A percentile compares a stretch with the other conserved stretches of the same genome.
Evolutionary conservation across 2,888 invertebrate genomes (phyloP).

Genomic region (Tenthredo mesomela): DNA sequence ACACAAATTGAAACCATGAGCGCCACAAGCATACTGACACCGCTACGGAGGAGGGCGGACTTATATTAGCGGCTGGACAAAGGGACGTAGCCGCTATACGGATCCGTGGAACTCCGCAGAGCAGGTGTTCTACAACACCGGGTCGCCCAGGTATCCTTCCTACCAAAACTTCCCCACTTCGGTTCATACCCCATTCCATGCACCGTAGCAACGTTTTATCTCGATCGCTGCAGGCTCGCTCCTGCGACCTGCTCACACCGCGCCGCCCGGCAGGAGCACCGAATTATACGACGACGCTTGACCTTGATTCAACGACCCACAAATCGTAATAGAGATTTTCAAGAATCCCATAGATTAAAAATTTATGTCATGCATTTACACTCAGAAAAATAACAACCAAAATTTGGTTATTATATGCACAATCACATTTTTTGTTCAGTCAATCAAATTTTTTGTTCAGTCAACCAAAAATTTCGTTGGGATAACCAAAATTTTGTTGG

Average conservation of each 20-base stretch:
- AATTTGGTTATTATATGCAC: no score
- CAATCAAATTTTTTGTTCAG: no score
- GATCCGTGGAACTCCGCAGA: slow-evolving; percentile 61
- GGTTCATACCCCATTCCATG: slow-evolving; percentile 56
- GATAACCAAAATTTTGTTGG: no score
- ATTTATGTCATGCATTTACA: neutral
- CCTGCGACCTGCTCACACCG: slow-evolving; percentile 13
- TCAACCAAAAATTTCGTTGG: no score
- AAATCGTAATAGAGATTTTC: neutral
- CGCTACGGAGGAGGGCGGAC: slow-evolving; percentile 62
- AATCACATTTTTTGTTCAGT: no score
- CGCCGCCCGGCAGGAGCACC: neutral
- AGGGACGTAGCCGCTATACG: slow-evolving; percentile 63
- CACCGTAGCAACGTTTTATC: slow-evolving; percentile 27
- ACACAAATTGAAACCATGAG: slow-evolving; percentile 42
- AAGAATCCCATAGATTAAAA: neutral
- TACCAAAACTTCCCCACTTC: slow-evolving; percentile 57
- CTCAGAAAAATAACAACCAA: no score
- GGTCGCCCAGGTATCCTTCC: slow-evolving; percentile 70
- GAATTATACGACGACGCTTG: slow-evolving; percentile 21
- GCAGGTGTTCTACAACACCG: slow-evolving; percentile 75
- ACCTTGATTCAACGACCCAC: slow-evolving; percentile 41
- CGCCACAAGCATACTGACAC: slow-evolving; percentile 51
- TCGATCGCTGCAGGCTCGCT: slow-evolving; percentile 30
- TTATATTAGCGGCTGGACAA: slow-evolving; percentile 72